Base-by-base conservation (phyloP, 2,888 invertebrate genomes). In the Schizotus pectinicornis region DNA sequence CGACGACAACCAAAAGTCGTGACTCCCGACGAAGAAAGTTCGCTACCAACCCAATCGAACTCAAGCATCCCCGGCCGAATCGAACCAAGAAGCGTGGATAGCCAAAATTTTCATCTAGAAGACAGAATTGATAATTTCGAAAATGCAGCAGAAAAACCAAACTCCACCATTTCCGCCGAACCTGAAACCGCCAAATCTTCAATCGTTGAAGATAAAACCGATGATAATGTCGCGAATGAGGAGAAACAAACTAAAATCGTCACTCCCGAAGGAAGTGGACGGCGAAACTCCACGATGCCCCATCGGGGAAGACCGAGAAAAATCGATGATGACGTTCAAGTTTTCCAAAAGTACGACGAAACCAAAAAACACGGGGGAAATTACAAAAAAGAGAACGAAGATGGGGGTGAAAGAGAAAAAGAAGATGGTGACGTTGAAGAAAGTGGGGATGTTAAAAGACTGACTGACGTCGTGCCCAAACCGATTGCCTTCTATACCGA, bases 401-500 rank as follows among this genome's bases (percentile, higher is more conserved):
- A 55, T 9, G 51, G 59, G 7, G 53, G 56, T 41, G 37, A 35
- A 35, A 37, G 35, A 50, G 45, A 52, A 39, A 50, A 31, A 32
- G 43, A 58, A 42, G 12, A 43, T 56, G 52, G 14, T 35, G n/a
- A 54, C 35, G 37, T 11, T 42, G 60, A 42, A 56, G 55, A 47
- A 53, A 57, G 48, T 54, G 62, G n/a, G 51, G 61, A 37, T 50
- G 62, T 47, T 50, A 58, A 49, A 38, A 65, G 68, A 55, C 59
- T 71, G 45, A 62, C 69, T 7, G 75, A 74, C 45, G 61, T 68
- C n/a, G 68, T 74, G 8, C 69, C 69, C 7, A 75, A 75, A 62
- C 73, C 76, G 3, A 67, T 69, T 34, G 56, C 69, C 3, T 76
- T 69, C 59, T 76, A 73, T 46, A 69, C 67, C 3, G 77, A 77